Evolutionary conservation across 2,113 vertebrate genomes (phyloP), one percentile per base, ranked within the genome.

Genomic region (Alces alces): DNA sequence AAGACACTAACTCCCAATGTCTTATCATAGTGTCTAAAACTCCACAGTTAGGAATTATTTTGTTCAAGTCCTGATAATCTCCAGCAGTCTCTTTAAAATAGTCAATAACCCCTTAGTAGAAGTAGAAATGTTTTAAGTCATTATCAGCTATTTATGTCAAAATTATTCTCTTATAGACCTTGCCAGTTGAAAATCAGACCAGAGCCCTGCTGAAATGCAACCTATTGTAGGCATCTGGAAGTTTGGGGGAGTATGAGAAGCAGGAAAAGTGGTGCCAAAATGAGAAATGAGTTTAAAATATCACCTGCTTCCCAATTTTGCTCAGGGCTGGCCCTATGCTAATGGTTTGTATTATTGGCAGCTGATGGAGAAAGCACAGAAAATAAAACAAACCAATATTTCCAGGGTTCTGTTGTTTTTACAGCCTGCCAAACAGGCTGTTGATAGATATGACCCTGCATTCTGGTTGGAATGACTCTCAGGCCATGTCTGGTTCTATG

Each of bases 321-420:
- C 70, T 91, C 36, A 54, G 27, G 11, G 33, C 73, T 61, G 28
- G 21, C 43, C 28, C 12, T 64, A 5, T 79, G n/a, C 39, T n/a
- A 28, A 25, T 43, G 43, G 27, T 50, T 23, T 92, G 4, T 45
- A 3, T 87, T 85, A 73, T 80, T 39, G 58, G 87, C 79, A 93
- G 61, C 79, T 93, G 90, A 30, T 64, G 33, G 79, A 79, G 45
- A 95, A 57, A 95, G 25, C 33, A 19, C 70, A 92, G 73, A 96
- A 93, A 93, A 87, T 33, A 80, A 86, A 96, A 78, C 86, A 94
- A 95, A 82, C n/a, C 45, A 21, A 0, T 87, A 80, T 96, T 97
- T 97, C 76, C 66, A 79, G 64, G 54, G 47, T 85, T 82, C 57
- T 95, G 57, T 96, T 27, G 15, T n/a, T 61, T 91, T 92, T 52